Evolutionary conservation across 2,797 vertebrate species (phyloP), one percentile per base, ranked within the genome.

Genomic region (Lagodon rhomboides): DNA sequence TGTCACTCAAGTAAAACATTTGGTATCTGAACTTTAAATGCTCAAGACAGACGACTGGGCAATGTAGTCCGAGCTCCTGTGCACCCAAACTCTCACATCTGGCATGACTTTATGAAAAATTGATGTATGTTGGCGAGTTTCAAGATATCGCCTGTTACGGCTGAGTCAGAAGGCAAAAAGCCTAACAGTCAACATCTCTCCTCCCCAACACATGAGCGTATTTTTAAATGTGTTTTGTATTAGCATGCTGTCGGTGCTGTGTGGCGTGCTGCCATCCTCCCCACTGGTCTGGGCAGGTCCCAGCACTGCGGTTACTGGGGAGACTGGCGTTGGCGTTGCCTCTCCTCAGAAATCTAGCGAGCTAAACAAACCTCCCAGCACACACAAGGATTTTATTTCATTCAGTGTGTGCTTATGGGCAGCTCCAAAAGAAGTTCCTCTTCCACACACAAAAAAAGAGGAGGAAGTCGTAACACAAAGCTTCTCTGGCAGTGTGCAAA

Each of bases 401-500:
- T 93, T 95, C 92, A 91, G 58, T 47, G 73, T 58, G 77, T 63
- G 84, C 88, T 86, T 71, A 79, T 69, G 73, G 84, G 81, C 76
- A 69, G 78, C 78, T 86, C 88, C 85, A 86, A 92, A 93, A 92
- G 84, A 86, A 91, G 75, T 87, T 75, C 79, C 68, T 82, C 80
- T 68, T 66, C 65, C 56, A 23, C 22, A 41, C 59, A 16, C 23
- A 63, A 71, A 93, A 91, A 84, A 90, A 92, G 93, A 82, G 87
- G 88, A 94, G 95, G 94, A 96, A 95, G 94, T 93, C 9, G 87
- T 84, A 75, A 76, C 78, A 94, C 94, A 94, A 95, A 93, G 91
- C 87, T 72, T 44, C 77, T 51, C 84, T 89, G 90, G 91, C 92
- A 87, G 80, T 43, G 58, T 80, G 82, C 86, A 86, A 92, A 92